Evolutionary conservation across 1,140 invertebrate species (phyloP).

Genomic region (Anastatus disparis): DNA sequence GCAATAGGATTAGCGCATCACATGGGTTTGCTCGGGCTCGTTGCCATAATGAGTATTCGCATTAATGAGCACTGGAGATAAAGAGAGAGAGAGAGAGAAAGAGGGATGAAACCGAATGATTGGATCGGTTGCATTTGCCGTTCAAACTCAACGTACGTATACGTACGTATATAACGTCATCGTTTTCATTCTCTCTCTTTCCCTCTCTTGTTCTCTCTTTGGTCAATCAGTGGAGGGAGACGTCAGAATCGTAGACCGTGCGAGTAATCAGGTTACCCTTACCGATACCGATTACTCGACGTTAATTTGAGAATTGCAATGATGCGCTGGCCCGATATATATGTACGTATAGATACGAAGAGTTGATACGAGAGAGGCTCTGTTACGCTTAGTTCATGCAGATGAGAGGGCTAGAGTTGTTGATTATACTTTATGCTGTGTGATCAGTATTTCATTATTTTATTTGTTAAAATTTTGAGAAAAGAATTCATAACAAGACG

Average conservation of each 20-base stretch:
- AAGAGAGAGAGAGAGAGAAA: no score
- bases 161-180: conserved; percentile 50
- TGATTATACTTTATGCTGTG: no score
- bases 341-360: no score
- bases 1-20: background rate
- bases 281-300: conserved; percentile 60
- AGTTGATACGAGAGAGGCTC: no score
- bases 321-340: no score
- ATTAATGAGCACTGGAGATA: conserved; percentile 54
- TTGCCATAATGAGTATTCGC: conserved; percentile 51
- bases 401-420: no score
- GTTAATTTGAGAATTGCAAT: conserved; percentile 62
- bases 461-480: no score
- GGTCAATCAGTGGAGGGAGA: conserved; percentile 57
- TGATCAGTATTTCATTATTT: no score
- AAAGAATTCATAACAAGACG: no score
- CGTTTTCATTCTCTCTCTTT: conserved; percentile 42
- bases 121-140: conserved; percentile 42
- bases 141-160: no score
- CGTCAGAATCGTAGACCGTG: conserved; percentile 55
- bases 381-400: no score
- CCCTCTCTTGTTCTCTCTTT: no score
- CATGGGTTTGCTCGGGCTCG: background rate
- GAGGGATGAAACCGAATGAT: conserved; percentile 43
- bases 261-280: conserved; percentile 60